These are phyloP conservation scores for Dasysyrphus albostriatus DNA, from an alignment of 2,888 invertebrate species.

Conservation along the genomic window DNA sequence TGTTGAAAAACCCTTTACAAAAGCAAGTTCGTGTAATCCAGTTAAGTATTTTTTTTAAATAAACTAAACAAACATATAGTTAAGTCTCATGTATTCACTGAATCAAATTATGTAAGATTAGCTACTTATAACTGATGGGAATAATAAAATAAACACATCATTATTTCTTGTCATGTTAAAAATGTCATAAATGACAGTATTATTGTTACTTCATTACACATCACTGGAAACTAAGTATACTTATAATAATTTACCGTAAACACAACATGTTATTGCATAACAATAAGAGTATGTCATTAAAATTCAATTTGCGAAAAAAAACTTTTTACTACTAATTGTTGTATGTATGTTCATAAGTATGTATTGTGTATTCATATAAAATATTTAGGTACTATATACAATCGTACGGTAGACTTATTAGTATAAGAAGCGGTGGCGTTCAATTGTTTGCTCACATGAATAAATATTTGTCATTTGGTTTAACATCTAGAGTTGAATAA, in stretches of 20 bases:
- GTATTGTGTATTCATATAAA: too few relatives aligned
- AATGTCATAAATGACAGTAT: constrained; percentile 15
- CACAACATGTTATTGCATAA: constrained; percentile 13
- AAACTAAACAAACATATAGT: too few relatives aligned
- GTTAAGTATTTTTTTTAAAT: too few relatives aligned
- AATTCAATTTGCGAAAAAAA: neutral
- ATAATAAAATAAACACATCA: constrained; percentile 17
- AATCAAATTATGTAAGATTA: too few relatives aligned
- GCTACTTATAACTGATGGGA: neutral
- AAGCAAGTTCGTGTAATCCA: too few relatives aligned
- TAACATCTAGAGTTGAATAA: neutral
- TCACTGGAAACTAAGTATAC: neutral
- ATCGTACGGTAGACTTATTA: neutral
- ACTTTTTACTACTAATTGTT: constrained; percentile 7
- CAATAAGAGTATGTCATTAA: constrained; percentile 15
- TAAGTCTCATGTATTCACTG: too few relatives aligned
- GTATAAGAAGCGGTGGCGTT: constrained; percentile 20
- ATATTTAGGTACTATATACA: neutral
- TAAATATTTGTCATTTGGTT: constrained; percentile 25
- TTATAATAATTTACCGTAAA: constrained; percentile 9
- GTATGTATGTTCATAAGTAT: neutral
- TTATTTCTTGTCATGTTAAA: constrained; percentile 19
- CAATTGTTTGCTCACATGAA: constrained; percentile 39
- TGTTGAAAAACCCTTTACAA: too few relatives aligned
- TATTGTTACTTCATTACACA: neutral